These are phyloP conservation scores for Trogon melanurus DNA, from an alignment of 2,113 vertebrate genomes.

Conservation along the genomic window DNA sequence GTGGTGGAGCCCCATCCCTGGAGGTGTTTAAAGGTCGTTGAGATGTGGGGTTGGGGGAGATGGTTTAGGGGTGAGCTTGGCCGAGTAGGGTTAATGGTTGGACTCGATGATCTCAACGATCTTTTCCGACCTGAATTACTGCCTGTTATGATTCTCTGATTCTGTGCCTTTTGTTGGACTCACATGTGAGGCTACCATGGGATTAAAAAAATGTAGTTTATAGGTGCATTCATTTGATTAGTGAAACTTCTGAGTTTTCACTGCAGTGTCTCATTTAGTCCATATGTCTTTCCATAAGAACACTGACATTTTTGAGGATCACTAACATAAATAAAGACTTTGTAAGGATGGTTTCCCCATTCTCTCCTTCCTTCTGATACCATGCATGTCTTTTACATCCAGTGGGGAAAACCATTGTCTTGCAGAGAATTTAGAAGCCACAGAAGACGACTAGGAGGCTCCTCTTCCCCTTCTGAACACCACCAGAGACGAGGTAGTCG, in stretches of 20 bases:
- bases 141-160: too few species aligned
- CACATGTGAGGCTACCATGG: neutral
- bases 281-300: accelerated
- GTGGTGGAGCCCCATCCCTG: too few species aligned
- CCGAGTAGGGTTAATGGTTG: too few species aligned
- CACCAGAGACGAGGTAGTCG: neutral
- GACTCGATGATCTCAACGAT: too few species aligned
- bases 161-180: neutral
- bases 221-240: neutral
- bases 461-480: neutral
- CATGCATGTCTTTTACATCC: neutral
- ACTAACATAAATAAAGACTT: neutral
- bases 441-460: neutral
- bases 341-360: neutral
- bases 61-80: too few species aligned
- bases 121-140: too few species aligned
- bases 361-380: neutral
- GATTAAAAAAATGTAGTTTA: neutral
- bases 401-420: neutral
- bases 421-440: neutral
- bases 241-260: neutral
- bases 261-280: neutral
- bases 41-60: too few species aligned
- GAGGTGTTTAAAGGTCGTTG: too few species aligned
- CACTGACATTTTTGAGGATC: neutral